These are phyloP conservation scores for Karalla daura DNA, from an alignment of 2,797 vertebrate genomes.

Conservation along the genomic window DNA sequence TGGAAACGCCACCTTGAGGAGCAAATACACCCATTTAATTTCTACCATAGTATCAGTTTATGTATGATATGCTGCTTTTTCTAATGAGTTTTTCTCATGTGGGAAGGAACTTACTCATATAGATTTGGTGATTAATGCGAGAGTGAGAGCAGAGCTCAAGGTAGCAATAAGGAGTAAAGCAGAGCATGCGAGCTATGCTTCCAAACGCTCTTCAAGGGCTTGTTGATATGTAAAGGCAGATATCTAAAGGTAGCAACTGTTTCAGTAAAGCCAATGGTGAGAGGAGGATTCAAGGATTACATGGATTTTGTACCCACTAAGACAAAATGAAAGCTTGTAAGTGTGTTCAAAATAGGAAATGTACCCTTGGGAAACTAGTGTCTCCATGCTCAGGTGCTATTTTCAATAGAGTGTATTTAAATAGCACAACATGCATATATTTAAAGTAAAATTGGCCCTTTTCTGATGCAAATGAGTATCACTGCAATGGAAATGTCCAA, in stretches of 20 bases:
- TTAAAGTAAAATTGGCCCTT: background rate
- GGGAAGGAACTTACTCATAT: background rate
- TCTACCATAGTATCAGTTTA: background rate
- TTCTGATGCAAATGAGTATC: background rate
- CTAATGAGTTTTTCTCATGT: background rate
- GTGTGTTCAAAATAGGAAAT: background rate
- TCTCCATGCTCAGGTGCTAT: background rate
- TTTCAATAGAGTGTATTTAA: background rate
- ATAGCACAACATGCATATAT: background rate
- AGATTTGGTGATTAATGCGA: no score
- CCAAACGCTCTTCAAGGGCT: no score
- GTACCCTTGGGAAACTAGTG: background rate
- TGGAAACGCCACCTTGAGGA: constrained; percentile 70
- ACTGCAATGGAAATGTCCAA: background rate
- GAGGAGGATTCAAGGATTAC: background rate
- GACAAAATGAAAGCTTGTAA: background rate
- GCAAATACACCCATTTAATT: constrained; percentile 33
- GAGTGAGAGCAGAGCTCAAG: no score
- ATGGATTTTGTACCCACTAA: background rate
- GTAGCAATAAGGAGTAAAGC: no score
- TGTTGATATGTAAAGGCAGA: no score
- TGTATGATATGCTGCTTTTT: background rate
- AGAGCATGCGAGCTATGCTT: no score
- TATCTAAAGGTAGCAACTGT: no score
- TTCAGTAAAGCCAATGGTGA: no score